These are phyloP conservation scores for Drosophila tsacasi DNA, from an alignment of 1,140 invertebrate genomes.

Conservation along the genomic window DNA sequence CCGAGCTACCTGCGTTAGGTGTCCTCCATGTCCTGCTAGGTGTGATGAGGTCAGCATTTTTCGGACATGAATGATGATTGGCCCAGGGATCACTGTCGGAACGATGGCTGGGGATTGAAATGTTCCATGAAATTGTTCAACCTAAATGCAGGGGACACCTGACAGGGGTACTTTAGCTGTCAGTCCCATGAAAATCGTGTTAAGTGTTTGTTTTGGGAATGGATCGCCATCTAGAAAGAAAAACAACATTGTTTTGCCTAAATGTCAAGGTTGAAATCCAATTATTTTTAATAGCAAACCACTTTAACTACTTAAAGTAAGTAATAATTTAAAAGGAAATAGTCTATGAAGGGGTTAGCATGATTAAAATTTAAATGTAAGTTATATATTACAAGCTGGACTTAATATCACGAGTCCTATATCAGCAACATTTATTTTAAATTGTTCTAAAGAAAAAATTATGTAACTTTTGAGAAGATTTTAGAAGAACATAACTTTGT, in stretches of 20 bases:
- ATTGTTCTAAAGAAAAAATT: too few relatives aligned
- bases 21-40: constrained; percentile 10
- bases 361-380: neutral
- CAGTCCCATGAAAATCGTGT: neutral
- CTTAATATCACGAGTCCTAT: too few relatives aligned
- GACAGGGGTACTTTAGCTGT: constrained; percentile 12
- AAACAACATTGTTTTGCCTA: neutral
- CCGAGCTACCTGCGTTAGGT: constrained; percentile 37
- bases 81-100: constrained; percentile 18
- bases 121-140: constrained; percentile 54
- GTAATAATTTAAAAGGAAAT: neutral
- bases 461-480: too few relatives aligned
- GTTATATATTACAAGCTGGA: neutral
- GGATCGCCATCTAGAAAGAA: neutral
- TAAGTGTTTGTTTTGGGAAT: neutral
- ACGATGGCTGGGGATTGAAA: constrained; percentile 56
- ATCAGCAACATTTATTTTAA: too few relatives aligned
- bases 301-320: neutral
- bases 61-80: constrained; percentile 49
- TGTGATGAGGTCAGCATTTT: constrained; percentile 71
- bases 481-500: too few relatives aligned
- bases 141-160: constrained; percentile 2
- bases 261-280: neutral
- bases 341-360: too few relatives aligned
- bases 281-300: neutral